A percentile compares a stretch with the other conserved stretches of the same genome.
phyloP scores from a whole-genome alignment of 2,888 invertebrate species.

The Steinernema scapterisci region DNA sequence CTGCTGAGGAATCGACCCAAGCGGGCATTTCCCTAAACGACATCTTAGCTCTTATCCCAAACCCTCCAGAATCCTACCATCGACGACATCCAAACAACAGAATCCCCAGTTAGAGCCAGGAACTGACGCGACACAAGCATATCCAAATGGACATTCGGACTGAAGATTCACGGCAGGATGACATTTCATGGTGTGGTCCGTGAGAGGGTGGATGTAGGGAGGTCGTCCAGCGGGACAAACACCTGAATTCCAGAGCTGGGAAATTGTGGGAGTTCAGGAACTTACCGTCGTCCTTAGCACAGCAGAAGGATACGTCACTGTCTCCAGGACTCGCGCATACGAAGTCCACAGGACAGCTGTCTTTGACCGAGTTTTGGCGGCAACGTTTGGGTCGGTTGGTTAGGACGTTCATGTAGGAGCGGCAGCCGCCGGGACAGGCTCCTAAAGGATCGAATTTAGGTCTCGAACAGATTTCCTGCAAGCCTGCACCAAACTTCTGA shows the following conservation, averaged over 20 bases:
- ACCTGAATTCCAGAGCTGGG: slow-evolving; percentile 33
- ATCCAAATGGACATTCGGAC: slow-evolving; percentile 32
- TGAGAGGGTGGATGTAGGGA: slow-evolving; percentile 45
- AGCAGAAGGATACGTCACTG: slow-evolving; percentile 38
- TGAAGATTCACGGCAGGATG: slow-evolving; percentile 25
- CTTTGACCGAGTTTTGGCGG: slow-evolving; percentile 24
- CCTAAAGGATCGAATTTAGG: slow-evolving; percentile 24
- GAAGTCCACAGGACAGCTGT: slow-evolving; percentile 44
- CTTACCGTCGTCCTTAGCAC: slow-evolving; percentile 38
- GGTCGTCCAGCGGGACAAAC: slow-evolving; percentile 42
- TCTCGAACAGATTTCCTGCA: too few relatives aligned
- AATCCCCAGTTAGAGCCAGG: slow-evolving; percentile 41
- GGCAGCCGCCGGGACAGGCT: slow-evolving; percentile 41
- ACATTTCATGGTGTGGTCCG: slow-evolving; percentile 43
- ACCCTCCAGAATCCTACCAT: background rate
- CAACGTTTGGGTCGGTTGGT: slow-evolving; percentile 40
- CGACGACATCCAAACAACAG: slow-evolving; percentile 42
- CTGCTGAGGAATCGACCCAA: slow-evolving; percentile 36
- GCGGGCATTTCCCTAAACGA: slow-evolving; percentile 37
- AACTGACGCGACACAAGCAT: slow-evolving; percentile 32
- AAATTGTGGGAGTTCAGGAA: background rate
- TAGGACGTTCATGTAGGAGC: slow-evolving; percentile 39
- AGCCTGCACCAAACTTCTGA: too few relatives aligned
- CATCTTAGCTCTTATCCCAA: background rate
- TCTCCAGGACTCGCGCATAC: slow-evolving; percentile 38